Percentiles rank a stretch among this genome's conserved stretches.
These are phyloP conservation scores for Diaperis boleti DNA, from an alignment of 2,888 invertebrate species.

Conservation along the genomic window DNA sequence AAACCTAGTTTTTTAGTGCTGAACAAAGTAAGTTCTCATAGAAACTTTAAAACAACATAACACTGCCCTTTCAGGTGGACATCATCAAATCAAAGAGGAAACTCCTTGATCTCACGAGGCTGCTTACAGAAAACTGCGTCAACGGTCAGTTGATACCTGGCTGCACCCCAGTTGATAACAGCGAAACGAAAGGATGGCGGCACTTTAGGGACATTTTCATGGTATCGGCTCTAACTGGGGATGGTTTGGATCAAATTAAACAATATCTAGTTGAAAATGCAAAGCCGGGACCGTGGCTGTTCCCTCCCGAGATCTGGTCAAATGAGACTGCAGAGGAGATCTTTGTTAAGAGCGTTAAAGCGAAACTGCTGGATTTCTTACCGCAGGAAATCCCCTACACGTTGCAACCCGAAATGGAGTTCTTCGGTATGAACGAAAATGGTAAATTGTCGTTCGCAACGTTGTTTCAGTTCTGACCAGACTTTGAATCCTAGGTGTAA, in stretches of 20 bases:
- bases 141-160: constrained; percentile 57
- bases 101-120: constrained; percentile 78
- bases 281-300: constrained; percentile 76
- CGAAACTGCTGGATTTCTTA: constrained; percentile 85
- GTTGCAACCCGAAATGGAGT: constrained; percentile 75
- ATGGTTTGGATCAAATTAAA: constrained; percentile 61
- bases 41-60: too few species aligned
- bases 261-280: constrained; percentile 77
- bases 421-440: constrained; percentile 72
- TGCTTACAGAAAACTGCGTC: constrained; percentile 72
- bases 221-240: constrained; percentile 85
- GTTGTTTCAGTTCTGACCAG: background rate
- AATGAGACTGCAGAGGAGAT: constrained; percentile 80
- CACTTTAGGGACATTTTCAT: constrained; percentile 91
- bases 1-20: constrained; percentile 82
- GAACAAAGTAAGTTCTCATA: constrained; percentile 90
- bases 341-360: constrained; percentile 81
- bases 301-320: constrained; percentile 76
- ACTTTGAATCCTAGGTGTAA: constrained; percentile 67
- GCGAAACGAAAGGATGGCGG: constrained; percentile 71
- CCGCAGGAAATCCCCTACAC: constrained; percentile 90
- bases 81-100: constrained; percentile 77
- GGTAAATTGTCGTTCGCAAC: constrained; percentile 57
- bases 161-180: constrained; percentile 38
- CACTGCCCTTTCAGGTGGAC: constrained; percentile 72